Base-by-base conservation (phyloP, 2,113 vertebrate species). In the Hippocampus guttulatus region DNA sequence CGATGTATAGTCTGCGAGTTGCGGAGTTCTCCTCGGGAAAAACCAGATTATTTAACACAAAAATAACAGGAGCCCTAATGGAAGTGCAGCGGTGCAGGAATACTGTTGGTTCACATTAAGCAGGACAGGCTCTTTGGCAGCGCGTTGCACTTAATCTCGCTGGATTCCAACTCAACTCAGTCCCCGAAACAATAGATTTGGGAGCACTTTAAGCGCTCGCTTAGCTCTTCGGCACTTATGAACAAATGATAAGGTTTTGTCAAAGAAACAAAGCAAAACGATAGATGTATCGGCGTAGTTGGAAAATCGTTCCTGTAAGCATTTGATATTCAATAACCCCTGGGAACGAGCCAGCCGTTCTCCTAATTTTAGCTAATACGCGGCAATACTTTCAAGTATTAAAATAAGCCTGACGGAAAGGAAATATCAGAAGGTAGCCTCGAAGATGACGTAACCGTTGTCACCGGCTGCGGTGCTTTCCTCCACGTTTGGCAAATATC, bases 81-180 rank as follows among this genome's bases (percentile, higher is more conserved):
- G 73, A 83, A 76, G 74, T 27, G 45, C 75, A 30, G 67, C 15
- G 25, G 68, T 71, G 72, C 78, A 78, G 71, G 79, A 79, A 85
- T 69, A 66, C 73, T 80, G 80, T 82, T 73, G 58, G 33, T 67
- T 86, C 66, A 45, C 18, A 73, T 85, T 83, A 79, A 67, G 63
- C 33, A 73, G 68, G 69, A 82, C 75, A 75, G n/a, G 62, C 81
- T 77, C 60, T 73, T 75, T 79, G 83, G 60, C 68, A 79, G 74
- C 51, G 61, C 67, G 64, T 67, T 78, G 61, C 30, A n/a, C 51
- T 51, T 64, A 69, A 68, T 60, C 49, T 73, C 55, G 58, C 21
- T 43, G 73, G 61, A 80, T 76, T 72, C 72, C 57, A 45, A 64
- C 47, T 38, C 33, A 67, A 27, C 38, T 68, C 57, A 0, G 49